Conservation (phyloP, 1,140 invertebrate species). For the Phenacoccus solenopsis region DNA sequence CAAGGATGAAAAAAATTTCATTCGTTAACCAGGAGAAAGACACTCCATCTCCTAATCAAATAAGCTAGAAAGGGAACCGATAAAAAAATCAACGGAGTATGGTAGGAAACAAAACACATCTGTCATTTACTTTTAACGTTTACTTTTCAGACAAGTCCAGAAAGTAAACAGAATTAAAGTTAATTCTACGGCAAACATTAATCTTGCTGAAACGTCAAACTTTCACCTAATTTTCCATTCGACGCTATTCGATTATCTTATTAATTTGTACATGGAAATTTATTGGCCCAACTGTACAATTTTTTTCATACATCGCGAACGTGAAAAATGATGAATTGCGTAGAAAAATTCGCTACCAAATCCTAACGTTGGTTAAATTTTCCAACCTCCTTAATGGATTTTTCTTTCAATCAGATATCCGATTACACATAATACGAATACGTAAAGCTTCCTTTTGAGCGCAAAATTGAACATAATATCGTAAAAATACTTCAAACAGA, state of each 20-base stretch:
- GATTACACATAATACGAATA: too few species aligned
- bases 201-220: neutral
- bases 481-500: too few species aligned
- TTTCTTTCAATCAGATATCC: too few species aligned
- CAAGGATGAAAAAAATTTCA: too few species aligned
- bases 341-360: neutral
- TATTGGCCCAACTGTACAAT: neutral
- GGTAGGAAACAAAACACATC: neutral
- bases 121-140: neutral
- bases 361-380: neutral
- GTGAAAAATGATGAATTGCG: too few species aligned
- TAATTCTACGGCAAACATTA: neutral
- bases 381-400: too few species aligned
- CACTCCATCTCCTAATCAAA: too few species aligned
- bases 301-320: too few species aligned
- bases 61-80: neutral
- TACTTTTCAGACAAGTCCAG: neutral
- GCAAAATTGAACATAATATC: too few species aligned
- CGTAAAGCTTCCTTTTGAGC: too few species aligned
- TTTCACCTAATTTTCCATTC: neutral
- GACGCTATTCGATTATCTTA: neutral
- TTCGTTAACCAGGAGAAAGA: too few species aligned
- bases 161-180: slow-evolving; percentile 3
- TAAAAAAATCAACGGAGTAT: neutral
- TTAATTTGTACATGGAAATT: neutral